These are phyloP conservation scores for Mercenaria mercenaria DNA, from an alignment of 1,140 invertebrate species.

Conservation along the genomic window DNA sequence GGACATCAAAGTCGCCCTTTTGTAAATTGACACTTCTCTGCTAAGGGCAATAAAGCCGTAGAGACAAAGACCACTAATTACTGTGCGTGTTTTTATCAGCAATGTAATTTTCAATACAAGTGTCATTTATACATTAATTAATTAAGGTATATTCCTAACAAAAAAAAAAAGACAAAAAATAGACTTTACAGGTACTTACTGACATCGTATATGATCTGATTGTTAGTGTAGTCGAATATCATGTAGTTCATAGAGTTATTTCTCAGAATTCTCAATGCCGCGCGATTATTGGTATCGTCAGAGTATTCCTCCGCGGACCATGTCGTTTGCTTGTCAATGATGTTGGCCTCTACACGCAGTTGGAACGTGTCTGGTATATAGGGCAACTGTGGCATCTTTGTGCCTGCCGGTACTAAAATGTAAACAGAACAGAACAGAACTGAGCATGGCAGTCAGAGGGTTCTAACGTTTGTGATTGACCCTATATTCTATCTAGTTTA, in stretches of 20 bases:
- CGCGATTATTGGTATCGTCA: conserved; percentile 62
- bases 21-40: too few relatives aligned
- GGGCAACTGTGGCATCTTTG: conserved; percentile 64
- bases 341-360: conserved; percentile 69
- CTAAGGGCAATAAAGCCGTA: too few relatives aligned
- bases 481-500: not conserved
- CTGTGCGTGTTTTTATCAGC: too few relatives aligned
- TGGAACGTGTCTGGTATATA: conserved; percentile 58
- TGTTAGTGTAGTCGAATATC: conserved; percentile 71
- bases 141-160: not conserved
- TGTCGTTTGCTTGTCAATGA: conserved; percentile 57
- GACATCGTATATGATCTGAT: conserved; percentile 68
- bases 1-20: too few relatives aligned
- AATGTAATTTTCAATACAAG: too few relatives aligned
- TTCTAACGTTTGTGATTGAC: not conserved
- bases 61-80: too few relatives aligned
- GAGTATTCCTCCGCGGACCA: conserved; percentile 65
- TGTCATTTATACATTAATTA: not conserved
- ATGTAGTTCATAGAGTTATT: conserved; percentile 15
- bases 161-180: not conserved
- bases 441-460: too few relatives aligned
- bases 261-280: conserved; percentile 48
- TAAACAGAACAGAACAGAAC: not conserved
- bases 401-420: not conserved
- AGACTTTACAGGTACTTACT: conserved; percentile 51